Percentiles rank a stretch among this genome's conserved stretches.
phyloP scores from a whole-genome alignment of 2,797 vertebrate genomes.

The Oreonectes daqikongensis region DNA sequence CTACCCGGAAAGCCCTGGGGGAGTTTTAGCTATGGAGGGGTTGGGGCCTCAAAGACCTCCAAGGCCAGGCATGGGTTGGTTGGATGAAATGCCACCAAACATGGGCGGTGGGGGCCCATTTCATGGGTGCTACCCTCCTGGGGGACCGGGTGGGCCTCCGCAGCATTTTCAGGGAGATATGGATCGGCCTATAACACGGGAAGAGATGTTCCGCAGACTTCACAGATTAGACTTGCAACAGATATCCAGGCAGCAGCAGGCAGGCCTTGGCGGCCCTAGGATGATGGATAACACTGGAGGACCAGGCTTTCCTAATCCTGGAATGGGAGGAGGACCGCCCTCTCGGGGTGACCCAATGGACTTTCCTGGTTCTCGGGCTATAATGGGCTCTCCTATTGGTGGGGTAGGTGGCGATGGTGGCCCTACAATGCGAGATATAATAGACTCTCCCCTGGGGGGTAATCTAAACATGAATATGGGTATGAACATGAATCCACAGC shows the following conservation, averaged over 20 bases:
- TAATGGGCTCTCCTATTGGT: slow-evolving; percentile 86
- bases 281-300: slow-evolving; percentile 71
- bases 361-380: slow-evolving; percentile 84
- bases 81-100: slow-evolving; percentile 87
- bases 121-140: slow-evolving; percentile 82
- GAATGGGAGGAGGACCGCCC: slow-evolving; percentile 73
- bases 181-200: slow-evolving; percentile 85
- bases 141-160: slow-evolving; percentile 70
- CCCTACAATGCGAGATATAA: slow-evolving; percentile 85
- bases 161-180: slow-evolving; percentile 83
- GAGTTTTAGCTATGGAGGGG: slow-evolving; percentile 84
- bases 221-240: slow-evolving; percentile 90
- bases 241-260: slow-evolving; percentile 79
- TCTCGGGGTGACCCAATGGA: slow-evolving; percentile 84
- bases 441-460: slow-evolving; percentile 82
- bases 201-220: slow-evolving; percentile 89
- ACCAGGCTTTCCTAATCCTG: slow-evolving; percentile 73
- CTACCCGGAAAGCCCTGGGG: slow-evolving; percentile 79
- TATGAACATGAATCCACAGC: slow-evolving; percentile 85
- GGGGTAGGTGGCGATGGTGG: slow-evolving; percentile 61
- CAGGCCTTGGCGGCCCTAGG: slow-evolving; percentile 67
- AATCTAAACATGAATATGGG: slow-evolving; percentile 86
- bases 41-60: slow-evolving; percentile 85
- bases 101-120: slow-evolving; percentile 82
- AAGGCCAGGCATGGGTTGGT: slow-evolving; percentile 88